Percentiles rank a stretch among this genome's conserved stretches.
Evolutionary conservation across 1,140 invertebrate species (phyloP).

Genomic region (Pomacea maculata): DNA sequence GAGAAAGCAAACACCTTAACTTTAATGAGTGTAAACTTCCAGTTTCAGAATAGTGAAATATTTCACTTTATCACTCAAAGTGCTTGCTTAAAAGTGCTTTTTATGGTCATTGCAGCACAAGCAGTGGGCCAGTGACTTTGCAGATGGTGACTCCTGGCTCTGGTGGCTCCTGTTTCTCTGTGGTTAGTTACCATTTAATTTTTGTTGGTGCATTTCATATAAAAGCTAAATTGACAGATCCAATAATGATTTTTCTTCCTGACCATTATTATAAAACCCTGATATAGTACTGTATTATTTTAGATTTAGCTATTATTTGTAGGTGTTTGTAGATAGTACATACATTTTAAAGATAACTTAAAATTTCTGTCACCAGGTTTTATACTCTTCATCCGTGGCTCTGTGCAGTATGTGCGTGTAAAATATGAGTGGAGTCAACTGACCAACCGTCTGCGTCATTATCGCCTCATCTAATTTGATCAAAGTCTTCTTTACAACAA

Average conservation of each 20-base stretch:
- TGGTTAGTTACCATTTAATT: conserved; percentile 41
- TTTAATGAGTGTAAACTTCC: no score
- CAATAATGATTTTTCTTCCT: no score
- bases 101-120: conserved; percentile 72
- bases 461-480: conserved; percentile 28
- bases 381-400: conserved; percentile 85
- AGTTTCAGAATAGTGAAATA: neutral
- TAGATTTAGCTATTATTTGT: neutral
- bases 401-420: conserved; percentile 89
- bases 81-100: conserved; percentile 67
- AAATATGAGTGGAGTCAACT: conserved; percentile 83
- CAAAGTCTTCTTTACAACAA: no score
- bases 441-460: conserved; percentile 31
- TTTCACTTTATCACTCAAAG: neutral
- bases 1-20: no score
- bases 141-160: conserved; percentile 60
- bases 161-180: conserved; percentile 63
- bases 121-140: conserved; percentile 55
- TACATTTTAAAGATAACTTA: neutral
- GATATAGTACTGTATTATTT: neutral
- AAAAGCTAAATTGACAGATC: no score
- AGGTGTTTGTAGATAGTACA: neutral
- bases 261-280: no score
- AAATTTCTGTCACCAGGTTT: conserved; percentile 72
- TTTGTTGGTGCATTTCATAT: neutral